Base-by-base conservation (phyloP, 1,140 invertebrate genomes). In the Aphelenchoides avenae region DNA sequence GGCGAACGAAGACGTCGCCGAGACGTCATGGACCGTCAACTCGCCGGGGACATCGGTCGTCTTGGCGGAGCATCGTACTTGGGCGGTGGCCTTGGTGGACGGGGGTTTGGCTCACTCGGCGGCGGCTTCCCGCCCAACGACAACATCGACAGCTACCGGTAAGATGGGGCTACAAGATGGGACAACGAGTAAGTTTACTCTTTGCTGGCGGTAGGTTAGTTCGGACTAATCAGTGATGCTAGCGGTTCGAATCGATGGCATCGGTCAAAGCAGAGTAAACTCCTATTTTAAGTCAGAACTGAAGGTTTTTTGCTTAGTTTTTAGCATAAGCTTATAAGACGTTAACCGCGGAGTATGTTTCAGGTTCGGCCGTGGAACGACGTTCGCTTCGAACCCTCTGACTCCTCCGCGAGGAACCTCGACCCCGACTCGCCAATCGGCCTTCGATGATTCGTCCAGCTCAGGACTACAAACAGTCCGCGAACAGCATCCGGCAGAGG, bases 381-480 rank as follows among this genome's bases (percentile, higher is more conserved):
- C 71, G 9, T 75, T 71, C 46, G 73, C 73, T 36, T 75, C 73
- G 7, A 75, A 75, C 46, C 73, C 73, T 27, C 49, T 75, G 48
- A 77, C 73, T 22, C 73, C 73, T n/a, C 73, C 75, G 24, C 58
- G 70, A 26, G 75, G 71, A 44, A 61, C 64, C n/a, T 76, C 73
- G 13, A 75, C 73, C 6, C 73, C 73, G 20, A 68, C 71, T 48
- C 65, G 71, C 11, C 20, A 13, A 39, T 11, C 60, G 30, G 30
- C 47, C 18, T 15, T 41, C 5, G 58, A 56, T 40, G 54, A 59
- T 58, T 29, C 31, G 15, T 46, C 46, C 15, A 39, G 31, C 29
- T 24, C 33, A 42, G 37, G n/a, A 6, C 29, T 13, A 26, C 6
- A 43, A 7, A 30, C 56, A 52, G 24, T 27, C n/a, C 50, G 50